Evolutionary conservation across 1,140 invertebrate genomes (phyloP).

Genomic region (Calosoma granatense): DNA sequence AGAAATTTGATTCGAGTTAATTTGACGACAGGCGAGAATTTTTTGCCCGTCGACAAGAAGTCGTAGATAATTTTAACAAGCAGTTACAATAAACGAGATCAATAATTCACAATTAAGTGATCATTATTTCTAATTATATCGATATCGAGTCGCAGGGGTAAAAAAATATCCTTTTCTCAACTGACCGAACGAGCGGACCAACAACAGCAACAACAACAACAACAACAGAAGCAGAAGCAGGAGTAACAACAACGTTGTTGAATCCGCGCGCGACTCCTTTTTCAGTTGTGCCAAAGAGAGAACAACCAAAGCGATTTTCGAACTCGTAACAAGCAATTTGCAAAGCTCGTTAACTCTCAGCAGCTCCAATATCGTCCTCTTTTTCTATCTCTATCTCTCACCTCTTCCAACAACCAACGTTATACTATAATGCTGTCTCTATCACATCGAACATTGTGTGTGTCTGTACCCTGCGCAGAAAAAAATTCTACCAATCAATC

Average conservation of each 20-base stretch:
- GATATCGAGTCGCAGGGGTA: background rate
- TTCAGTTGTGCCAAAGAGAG: too few species aligned
- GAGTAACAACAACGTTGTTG: background rate
- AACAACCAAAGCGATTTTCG: conserved; percentile 26
- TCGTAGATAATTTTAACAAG: conserved; percentile 30
- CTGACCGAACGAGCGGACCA: too few species aligned
- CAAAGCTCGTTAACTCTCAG: conserved; percentile 24
- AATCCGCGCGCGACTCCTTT: background rate
- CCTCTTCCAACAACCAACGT: background rate
- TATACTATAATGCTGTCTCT: background rate
- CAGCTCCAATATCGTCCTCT: background rate
- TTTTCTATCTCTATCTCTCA: conserved; percentile 9
- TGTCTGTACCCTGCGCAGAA: conserved; percentile 10
- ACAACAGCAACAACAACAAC: background rate
- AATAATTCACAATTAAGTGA: conserved; percentile 34
- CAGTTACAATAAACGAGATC: conserved; percentile 27
- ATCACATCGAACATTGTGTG: conserved; percentile 9
- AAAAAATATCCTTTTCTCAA: too few species aligned
- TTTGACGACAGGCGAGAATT: too few species aligned
- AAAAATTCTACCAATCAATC: conserved; percentile 24
- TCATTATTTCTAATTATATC: conserved; percentile 31
- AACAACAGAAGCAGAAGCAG: too few species aligned
- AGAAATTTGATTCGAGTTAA: too few species aligned
- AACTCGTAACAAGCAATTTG: conserved; percentile 30
- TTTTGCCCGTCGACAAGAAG: too few species aligned